Conservation (phyloP, 2,888 invertebrate genomes). For the Amblyteles armatorius region DNA sequence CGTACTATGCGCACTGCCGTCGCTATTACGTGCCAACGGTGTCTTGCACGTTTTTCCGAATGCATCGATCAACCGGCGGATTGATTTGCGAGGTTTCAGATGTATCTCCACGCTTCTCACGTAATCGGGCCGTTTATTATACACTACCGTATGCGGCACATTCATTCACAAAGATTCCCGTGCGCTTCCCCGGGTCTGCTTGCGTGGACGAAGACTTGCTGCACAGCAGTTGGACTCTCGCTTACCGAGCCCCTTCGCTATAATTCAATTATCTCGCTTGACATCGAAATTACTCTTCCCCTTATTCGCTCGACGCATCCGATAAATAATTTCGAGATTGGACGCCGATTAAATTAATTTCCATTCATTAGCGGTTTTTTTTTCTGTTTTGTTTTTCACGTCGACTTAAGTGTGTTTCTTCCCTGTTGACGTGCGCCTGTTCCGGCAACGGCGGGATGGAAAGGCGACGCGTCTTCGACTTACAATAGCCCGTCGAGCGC, state of each 20-base stretch:
- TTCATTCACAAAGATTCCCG: slow-evolving; percentile 43
- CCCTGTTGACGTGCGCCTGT: neutral
- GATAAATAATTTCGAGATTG: neutral
- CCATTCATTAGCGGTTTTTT: neutral
- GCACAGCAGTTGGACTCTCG: neutral
- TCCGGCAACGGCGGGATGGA: neutral
- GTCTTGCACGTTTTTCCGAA: slow-evolving; percentile 18
- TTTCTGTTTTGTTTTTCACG: neutral
- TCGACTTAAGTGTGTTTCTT: neutral
- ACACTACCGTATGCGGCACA: slow-evolving; percentile 17
- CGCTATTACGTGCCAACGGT: neutral
- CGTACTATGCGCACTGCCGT: neutral
- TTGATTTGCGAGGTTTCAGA: slow-evolving; percentile 28
- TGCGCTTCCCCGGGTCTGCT: slow-evolving; percentile 16
- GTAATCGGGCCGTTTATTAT: slow-evolving; percentile 34
- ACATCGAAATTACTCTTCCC: neutral
- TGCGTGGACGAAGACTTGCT: neutral
- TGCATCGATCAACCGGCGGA: slow-evolving; percentile 26
- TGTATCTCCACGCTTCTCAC: slow-evolving; percentile 11
- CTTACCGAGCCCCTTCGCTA: neutral
- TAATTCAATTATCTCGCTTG: neutral
- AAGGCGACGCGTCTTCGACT: neutral
- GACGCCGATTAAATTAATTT: neutral
- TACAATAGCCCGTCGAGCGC: no score
- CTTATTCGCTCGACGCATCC: neutral